Percentiles rank a stretch among this genome's conserved stretches.
Conservation (phyloP, 2,888 invertebrate species). For the Agrochola lychnidis region DNA sequence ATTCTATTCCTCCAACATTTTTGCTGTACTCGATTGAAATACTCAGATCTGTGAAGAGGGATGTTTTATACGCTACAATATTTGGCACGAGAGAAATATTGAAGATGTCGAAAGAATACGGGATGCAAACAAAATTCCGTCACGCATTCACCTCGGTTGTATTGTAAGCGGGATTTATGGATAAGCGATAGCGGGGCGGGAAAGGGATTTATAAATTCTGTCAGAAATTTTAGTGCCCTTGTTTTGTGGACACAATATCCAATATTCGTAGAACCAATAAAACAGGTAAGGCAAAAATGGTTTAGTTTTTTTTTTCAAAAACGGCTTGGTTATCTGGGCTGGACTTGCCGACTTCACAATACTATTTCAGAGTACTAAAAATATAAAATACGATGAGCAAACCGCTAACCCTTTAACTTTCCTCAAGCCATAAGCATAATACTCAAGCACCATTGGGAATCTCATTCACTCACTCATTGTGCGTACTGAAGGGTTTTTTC, state of each 20-base stretch:
- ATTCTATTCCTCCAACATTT: conserved; percentile 44
- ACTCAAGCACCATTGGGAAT: conserved; percentile 30
- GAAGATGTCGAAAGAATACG: conserved; percentile 63
- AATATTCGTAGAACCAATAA: background rate
- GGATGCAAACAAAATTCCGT: conserved; percentile 67
- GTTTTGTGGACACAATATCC: background rate
- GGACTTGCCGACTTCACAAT: background rate
- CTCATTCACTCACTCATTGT: conserved; percentile 45
- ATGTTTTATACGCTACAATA: conserved; percentile 57
- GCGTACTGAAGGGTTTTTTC: conserved; percentile 40
- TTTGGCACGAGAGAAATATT: conserved; percentile 63
- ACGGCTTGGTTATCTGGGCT: too few relatives aligned
- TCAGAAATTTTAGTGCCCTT: too few relatives aligned
- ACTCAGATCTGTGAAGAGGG: conserved; percentile 42
- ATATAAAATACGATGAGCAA: background rate
- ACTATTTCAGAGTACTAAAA: background rate
- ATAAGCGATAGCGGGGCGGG: conserved; percentile 17
- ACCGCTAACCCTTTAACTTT: background rate
- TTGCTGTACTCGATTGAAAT: conserved; percentile 61
- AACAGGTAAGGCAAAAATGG: background rate
- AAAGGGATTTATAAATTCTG: background rate
- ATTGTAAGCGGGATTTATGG: conserved; percentile 34
- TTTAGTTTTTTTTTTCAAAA: too few relatives aligned
- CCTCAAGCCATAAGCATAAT: conserved; percentile 16
- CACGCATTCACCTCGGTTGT: conserved; percentile 51